Base-by-base conservation (phyloP, 2,888 invertebrate species). In the Pyrgus malvae region DNA sequence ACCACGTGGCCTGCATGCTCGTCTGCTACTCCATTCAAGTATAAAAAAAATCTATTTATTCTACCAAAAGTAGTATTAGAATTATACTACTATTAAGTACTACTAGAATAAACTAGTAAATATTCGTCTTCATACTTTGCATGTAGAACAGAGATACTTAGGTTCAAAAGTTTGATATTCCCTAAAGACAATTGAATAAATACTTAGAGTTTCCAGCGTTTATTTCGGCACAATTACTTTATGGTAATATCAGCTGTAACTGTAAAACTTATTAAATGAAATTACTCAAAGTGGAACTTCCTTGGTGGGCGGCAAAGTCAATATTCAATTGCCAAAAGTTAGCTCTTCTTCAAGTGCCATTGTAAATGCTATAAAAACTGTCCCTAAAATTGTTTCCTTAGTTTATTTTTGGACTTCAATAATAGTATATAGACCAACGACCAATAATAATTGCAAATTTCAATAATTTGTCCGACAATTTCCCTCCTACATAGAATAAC, bases 381-480 rank as follows among this genome's bases (percentile, higher is more conserved):
- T 41, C 12, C n/a, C 12, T 14, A 4, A n/a, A 49, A 40, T 40
- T 38, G 35, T 49, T 41, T 49, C 25, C 16, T 50, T 17, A 50
- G 42, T 51, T 42, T 44, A 35, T 42, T 51, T 27, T 35, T 16
- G 25, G 19, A 35, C 33, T 44, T 35, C 35, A 27, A 11, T 42
- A 50, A 35, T 50, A 50, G 42, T 25, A 35, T 42, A 25, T 48
- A 38, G 27, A 35, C n/a, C 25, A 42, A 35, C 33, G 41, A 23
- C 5, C 25, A 38, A 48, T 48, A 48, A 48, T 19, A 48, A 40
- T 49, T 40, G 42, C 11, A 33, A 42, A 50, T 44, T 51, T 44
- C 44, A 27, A 40, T 49, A 25, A 27, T 27, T 33, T 8, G 12
- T 7, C 19, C 7, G 11, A 12, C 27, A 48, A 19, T 29, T 19